Evolutionary conservation across 2,797 vertebrate species (phyloP).

Genomic region (Pygocentrus nattereri): DNA sequence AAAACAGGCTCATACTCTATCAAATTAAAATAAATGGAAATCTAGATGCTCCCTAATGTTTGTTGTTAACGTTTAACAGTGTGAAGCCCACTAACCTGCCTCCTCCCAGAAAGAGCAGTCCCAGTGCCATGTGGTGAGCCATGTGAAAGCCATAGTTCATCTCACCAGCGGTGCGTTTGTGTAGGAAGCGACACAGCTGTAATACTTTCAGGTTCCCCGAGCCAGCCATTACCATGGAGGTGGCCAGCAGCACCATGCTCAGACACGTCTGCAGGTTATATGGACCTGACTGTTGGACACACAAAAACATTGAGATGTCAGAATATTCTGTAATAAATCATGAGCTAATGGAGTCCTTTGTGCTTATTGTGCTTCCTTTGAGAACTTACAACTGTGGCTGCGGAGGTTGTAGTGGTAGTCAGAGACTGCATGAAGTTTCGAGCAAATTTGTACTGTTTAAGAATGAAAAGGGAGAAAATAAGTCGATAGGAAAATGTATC

Average conservation of each 20-base stretch:
- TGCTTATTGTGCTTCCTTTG: not conserved
- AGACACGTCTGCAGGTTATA: constrained; percentile 95
- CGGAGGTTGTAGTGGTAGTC: constrained; percentile 86
- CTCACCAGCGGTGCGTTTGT: constrained; percentile 93
- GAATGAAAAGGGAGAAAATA: constrained; percentile 2
- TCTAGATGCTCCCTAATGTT: not conserved
- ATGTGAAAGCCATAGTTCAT: constrained; percentile 99
- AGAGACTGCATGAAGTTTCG: constrained; percentile 94
- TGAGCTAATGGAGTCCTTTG: not conserved
- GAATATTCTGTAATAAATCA: not conserved
- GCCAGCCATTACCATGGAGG: constrained; percentile 97
- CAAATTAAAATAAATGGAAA: not conserved
- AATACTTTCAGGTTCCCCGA: constrained; percentile 94
- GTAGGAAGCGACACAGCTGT: constrained; percentile 95
- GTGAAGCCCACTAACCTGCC: constrained; percentile 83
- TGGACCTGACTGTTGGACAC: constrained; percentile 83
- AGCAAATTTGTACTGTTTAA: constrained; percentile 87
- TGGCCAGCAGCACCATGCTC: constrained; percentile 92
- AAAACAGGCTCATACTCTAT: too few relatives aligned
- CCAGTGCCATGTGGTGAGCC: constrained; percentile 97
- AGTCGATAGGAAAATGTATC: not conserved
- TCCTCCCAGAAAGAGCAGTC: constrained; percentile 94
- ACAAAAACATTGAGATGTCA: not conserved
- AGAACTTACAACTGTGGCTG: constrained; percentile 89
- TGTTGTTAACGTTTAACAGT: not conserved